Evolutionary conservation across 2,113 vertebrate genomes (phyloP), one percentile per base, ranked within the genome.

Genomic region (Microcebus griseorufus): DNA sequence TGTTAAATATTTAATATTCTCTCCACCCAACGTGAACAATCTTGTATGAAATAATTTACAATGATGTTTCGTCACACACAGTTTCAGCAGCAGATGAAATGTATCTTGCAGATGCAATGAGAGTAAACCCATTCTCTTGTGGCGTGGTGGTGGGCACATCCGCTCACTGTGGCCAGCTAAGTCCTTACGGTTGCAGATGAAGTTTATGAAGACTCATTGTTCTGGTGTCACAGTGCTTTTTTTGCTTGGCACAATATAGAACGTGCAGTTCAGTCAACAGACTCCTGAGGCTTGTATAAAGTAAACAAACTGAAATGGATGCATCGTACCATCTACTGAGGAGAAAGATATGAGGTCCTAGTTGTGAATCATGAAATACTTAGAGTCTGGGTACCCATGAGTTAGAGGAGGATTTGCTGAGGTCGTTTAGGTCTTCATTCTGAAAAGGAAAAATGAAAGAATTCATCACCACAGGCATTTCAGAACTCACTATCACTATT

Each of bases 1-100:
- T 99, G 99, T 99, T 99, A 99, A 99, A 99, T 99, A 99, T 98
- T 99, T 98, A 99, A 99, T 98, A 99, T 98, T 99, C 98, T 99
- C 98, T 99, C 98, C 99, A 99, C 98, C 98, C 99, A 98, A 99
- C 75, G 98, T 98, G 98, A 99, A 98, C 98, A 98, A 98, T 98
- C 98, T 97, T 97, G 96, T 98, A 98, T 98, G 99, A 94, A 99
- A 99, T 99, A 99, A 99, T 99, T 99, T 99, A 99, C 99, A 99
- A 97, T 88, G 98, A 98, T 98, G 98, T 98, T 98, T 98, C 98
- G 98, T 99, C 98, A 95, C 97, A 98, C 97, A 98, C 98, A 78
- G 96, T 98, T 98, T 99, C 99, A 99, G 99, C 99, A 99, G 99
- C 99, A 99, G 98, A 98, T 98, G 99, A 99, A 99, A 98, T 97